A percentile compares a stretch with the other conserved stretches of the same genome.
Evolutionary conservation across 2,113 vertebrate species (phyloP).

Genomic region (Rhagologus leucostigma): DNA sequence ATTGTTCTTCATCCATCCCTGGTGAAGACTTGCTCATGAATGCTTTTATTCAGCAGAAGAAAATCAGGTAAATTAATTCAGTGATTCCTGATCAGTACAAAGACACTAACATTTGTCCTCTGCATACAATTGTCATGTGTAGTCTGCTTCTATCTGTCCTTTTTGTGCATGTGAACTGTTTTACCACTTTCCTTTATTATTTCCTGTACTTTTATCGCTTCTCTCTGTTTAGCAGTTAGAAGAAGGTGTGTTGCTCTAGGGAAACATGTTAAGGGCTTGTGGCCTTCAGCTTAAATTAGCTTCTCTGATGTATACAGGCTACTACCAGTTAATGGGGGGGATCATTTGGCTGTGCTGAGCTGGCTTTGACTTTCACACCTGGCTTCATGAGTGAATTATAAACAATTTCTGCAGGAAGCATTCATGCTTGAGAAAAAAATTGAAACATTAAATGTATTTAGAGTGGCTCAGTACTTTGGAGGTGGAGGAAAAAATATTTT

Average conservation of each 20-base stretch:
- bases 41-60: not conserved
- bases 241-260: not conserved
- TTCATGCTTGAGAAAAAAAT: not conserved
- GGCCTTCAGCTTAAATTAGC: not conserved
- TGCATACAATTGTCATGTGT: not conserved
- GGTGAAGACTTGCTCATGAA: not conserved
- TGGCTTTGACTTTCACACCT: not conserved
- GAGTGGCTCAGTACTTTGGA: not conserved
- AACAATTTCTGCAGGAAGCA: slow-evolving; percentile 8
- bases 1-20: not conserved
- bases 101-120: not conserved
- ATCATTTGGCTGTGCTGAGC: not conserved
- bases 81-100: not conserved
- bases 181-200: not conserved
- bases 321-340: not conserved
- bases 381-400: not conserved
- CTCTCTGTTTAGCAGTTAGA: not conserved
- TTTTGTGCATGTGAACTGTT: not conserved
- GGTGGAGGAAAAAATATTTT: not conserved
- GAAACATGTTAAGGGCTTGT: not conserved
- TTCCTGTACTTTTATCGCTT: not conserved
- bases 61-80: not conserved
- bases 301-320: not conserved
- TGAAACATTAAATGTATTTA: slow-evolving; percentile 8
- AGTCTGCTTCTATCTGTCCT: not conserved